Conservation (phyloP, 2,113 vertebrate genomes). For the Fregata magnificens region DNA sequence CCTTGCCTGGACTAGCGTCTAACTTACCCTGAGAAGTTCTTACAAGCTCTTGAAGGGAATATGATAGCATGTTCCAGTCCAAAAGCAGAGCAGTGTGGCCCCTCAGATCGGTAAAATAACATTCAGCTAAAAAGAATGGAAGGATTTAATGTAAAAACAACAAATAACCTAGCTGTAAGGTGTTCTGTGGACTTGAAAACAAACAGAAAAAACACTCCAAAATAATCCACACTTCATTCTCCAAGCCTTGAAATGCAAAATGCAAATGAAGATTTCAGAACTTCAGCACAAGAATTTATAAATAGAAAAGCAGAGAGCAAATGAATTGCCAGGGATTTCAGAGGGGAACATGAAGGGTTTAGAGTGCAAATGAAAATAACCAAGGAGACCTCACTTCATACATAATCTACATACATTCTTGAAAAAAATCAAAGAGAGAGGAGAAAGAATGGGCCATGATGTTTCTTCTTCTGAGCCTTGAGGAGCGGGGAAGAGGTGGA, state of each 20-base stretch:
- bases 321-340: neutral
- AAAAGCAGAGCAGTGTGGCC: neutral
- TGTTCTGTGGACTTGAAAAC: neutral
- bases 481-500: neutral
- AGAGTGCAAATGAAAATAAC: neutral
- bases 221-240: neutral
- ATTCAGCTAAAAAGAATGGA: neutral
- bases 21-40: neutral
- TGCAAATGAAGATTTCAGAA: neutral
- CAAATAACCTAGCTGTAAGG: neutral
- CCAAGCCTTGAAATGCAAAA: neutral
- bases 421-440: neutral
- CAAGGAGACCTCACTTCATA: neutral
- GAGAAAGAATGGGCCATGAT: neutral
- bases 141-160: neutral
- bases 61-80: neutral
- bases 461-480: neutral
- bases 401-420: neutral
- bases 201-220: neutral
- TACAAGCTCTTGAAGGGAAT: neutral
- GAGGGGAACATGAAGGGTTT: neutral
- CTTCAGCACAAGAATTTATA: neutral
- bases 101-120: neutral
- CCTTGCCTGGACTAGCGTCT: neutral
- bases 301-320: neutral